phyloP scores from a whole-genome alignment of 2,888 invertebrate genomes.

The Hemithea aestivaria region DNA sequence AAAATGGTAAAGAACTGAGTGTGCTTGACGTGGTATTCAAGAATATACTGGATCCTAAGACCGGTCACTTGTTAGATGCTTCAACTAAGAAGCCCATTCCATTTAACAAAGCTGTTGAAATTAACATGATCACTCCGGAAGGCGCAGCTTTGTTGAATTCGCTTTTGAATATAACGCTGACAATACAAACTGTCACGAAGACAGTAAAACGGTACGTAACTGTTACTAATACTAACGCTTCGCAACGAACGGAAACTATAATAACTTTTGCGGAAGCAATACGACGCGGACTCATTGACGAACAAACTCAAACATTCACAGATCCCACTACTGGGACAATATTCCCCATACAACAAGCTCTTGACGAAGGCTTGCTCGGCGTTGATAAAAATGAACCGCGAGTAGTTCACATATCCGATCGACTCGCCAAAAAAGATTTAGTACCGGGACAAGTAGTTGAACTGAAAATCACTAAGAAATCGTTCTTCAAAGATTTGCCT shows the following conservation, averaged over 20 bases:
- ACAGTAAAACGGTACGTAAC: constrained; percentile 90
- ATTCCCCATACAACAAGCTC: constrained; percentile 87
- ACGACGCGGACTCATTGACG: constrained; percentile 88
- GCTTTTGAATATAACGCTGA: constrained; percentile 91
- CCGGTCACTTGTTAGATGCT: constrained; percentile 90
- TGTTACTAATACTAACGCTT: constrained; percentile 82
- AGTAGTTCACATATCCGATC: constrained; percentile 62
- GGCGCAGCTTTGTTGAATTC: constrained; percentile 92
- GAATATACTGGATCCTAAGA: constrained; percentile 91
- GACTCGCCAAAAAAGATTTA: constrained; percentile 56
- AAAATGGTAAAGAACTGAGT: constrained; percentile 86
- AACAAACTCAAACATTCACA: constrained; percentile 85
- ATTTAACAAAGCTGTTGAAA: constrained; percentile 91
- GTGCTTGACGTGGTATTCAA: constrained; percentile 94
- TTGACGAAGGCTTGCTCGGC: constrained; percentile 84
- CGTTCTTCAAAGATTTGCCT: constrained; percentile 69
- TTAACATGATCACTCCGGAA: constrained; percentile 90
- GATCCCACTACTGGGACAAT: constrained; percentile 86
- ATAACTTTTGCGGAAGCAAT: constrained; percentile 90
- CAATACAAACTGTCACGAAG: constrained; percentile 91
- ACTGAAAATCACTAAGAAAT: constrained; percentile 74
- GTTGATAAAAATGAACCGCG: constrained; percentile 78
- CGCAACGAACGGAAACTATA: constrained; percentile 77
- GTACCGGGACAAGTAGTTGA: constrained; percentile 72
- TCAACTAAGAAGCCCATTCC: constrained; percentile 85